phyloP scores from a whole-genome alignment of 2,113 vertebrate species.

The Ahaetulla prasina region DNA sequence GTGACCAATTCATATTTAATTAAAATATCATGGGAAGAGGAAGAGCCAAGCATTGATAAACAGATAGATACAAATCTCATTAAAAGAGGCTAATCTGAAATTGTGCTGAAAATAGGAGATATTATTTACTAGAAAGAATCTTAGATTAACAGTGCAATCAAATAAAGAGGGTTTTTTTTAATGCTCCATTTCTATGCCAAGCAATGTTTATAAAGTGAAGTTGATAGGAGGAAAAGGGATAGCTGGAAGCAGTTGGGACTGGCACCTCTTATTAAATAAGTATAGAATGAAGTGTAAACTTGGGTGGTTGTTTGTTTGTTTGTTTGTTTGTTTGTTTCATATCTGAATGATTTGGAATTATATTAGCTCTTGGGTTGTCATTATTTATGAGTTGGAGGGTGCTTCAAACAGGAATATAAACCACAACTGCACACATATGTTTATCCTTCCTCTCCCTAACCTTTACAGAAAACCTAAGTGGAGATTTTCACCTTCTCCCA shows the following conservation, averaged over 20 bases:
- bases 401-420: background rate
- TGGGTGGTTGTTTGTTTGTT: accelerated
- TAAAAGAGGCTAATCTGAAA: slow-evolving; percentile 27
- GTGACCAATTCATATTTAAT: slow-evolving; percentile 45
- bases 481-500: background rate
- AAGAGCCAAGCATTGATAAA: slow-evolving; percentile 6
- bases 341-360: background rate
- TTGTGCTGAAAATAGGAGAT: background rate
- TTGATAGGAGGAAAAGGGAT: background rate
- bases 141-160: background rate
- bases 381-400: background rate
- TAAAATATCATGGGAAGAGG: slow-evolving; percentile 19
- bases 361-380: background rate
- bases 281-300: background rate
- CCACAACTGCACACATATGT: background rate
- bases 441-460: background rate
- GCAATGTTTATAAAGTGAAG: background rate
- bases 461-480: background rate
- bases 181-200: background rate
- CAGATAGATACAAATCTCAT: slow-evolving; percentile 24
- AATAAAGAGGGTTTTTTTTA: background rate
- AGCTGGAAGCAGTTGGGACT: background rate
- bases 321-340: too few relatives aligned
- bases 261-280: background rate
- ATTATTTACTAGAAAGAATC: background rate